Evolutionary conservation across 2,797 vertebrate species (phyloP), one percentile per base, ranked within the genome.

Genomic region (Ptychadena robeensis): DNA sequence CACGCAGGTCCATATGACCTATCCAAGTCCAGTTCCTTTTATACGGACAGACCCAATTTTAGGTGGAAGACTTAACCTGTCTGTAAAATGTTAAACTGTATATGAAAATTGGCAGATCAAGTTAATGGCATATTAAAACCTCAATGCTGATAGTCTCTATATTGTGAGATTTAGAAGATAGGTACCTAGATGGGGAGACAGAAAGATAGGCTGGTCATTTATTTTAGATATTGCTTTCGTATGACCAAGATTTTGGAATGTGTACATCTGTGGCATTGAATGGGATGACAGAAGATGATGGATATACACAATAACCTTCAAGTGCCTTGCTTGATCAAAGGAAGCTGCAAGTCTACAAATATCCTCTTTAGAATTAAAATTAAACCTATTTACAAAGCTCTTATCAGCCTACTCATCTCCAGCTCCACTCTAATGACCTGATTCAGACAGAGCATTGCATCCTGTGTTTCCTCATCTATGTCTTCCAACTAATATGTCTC

Each of bases 341-440:
- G 44, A 68, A 35, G 69, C 28, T 11, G 12, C 65, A 35, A 57
- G 38, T 38, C 67, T 69, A 22, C 25, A 63, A 61, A 80, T 25
- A 80, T 28, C 48, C 34, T 80, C 34, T 40, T 59, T 37, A 40
- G 78, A 80, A 71, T 61, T 30, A 71, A 63, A 80, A 80, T 61
- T 32, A 79, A 53, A 57, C 34, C 34, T 68, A 57, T 68, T 68
- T 79, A 57, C 53, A 15, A 27, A 28, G 67, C 53, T 80, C 67
- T 80, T 71, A 70, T 40, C 64, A 69, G 25, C 48, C 35, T 66
- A 79, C 78, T 80, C 67, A 71, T 70, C n/a, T 37, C 48, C 37
- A 28, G 27, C 53, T 68, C 32, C 30, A 12, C 48, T 48, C 30
- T 71, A 71, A 61, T 80, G 66, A 71, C 66, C 66, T 61, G 48